These are phyloP conservation scores for Syngnathus typhle DNA, from an alignment of 2,113 vertebrate species.

Conservation along the genomic window DNA sequence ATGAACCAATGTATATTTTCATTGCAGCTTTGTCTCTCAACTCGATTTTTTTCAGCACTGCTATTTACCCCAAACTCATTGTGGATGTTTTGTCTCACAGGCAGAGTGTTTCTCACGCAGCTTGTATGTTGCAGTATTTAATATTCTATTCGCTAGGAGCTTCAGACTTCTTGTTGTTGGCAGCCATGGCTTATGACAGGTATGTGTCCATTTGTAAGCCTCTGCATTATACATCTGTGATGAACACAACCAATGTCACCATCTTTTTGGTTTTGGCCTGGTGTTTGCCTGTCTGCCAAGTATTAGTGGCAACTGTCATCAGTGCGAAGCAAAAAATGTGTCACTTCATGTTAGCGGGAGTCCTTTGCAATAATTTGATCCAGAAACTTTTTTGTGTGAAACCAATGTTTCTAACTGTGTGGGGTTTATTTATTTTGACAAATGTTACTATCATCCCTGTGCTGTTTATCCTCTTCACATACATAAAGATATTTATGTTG, in stretches of 20 bases:
- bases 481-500: too few relatives aligned
- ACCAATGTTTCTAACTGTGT: too few relatives aligned
- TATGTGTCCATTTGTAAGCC: background rate
- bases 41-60: background rate
- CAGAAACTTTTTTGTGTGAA: too few relatives aligned
- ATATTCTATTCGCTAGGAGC: background rate
- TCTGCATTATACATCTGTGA: background rate
- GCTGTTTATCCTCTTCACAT: too few relatives aligned
- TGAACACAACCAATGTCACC: background rate
- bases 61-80: background rate
- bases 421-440: too few relatives aligned
- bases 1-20: slow-evolving; percentile 1
- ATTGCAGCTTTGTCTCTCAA: background rate
- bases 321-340: background rate
- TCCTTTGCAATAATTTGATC: too few relatives aligned
- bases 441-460: too few relatives aligned
- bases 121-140: background rate
- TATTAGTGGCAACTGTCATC: background rate
- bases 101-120: background rate
- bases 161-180: background rate
- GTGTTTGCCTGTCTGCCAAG: background rate
- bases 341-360: too few relatives aligned
- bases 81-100: background rate
- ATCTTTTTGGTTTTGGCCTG: background rate
- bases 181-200: slow-evolving; percentile 4